Conservation (phyloP, 2,797 vertebrate species). For the Echiichthys vipera region DNA sequence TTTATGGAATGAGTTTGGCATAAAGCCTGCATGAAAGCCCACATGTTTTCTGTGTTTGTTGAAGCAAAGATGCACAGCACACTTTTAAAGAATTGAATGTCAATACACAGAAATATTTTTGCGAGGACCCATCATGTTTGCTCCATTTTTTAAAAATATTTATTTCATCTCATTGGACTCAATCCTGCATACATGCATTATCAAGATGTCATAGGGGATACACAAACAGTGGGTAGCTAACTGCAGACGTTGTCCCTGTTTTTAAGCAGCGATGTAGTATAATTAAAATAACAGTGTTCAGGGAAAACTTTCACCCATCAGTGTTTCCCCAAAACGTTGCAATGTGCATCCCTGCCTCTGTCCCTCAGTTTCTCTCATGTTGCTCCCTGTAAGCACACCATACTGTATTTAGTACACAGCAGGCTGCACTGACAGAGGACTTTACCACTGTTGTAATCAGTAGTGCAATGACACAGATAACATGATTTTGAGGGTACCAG, state of each 20-base stretch:
- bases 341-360: conserved; percentile 36
- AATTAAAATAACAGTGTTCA: background rate
- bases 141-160: background rate
- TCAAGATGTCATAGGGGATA: background rate
- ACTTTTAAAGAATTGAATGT: background rate
- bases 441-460: background rate
- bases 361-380: conserved; percentile 7
- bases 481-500: background rate
- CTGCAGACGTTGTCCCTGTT: background rate
- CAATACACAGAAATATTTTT: background rate
- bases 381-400: too few species aligned
- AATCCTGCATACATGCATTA: background rate
- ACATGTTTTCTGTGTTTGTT: conserved; percentile 7
- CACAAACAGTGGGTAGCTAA: background rate
- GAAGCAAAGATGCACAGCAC: conserved; percentile 39
- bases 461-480: background rate
- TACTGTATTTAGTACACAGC: background rate
- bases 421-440: background rate
- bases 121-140: background rate
- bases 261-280: background rate
- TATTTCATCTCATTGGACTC: background rate
- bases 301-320: background rate
- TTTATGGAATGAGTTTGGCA: conserved; percentile 60
- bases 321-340: conserved; percentile 3
- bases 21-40: conserved; percentile 55